phyloP scores from a whole-genome alignment of 2,113 vertebrate species.

The Pimephales promelas region DNA sequence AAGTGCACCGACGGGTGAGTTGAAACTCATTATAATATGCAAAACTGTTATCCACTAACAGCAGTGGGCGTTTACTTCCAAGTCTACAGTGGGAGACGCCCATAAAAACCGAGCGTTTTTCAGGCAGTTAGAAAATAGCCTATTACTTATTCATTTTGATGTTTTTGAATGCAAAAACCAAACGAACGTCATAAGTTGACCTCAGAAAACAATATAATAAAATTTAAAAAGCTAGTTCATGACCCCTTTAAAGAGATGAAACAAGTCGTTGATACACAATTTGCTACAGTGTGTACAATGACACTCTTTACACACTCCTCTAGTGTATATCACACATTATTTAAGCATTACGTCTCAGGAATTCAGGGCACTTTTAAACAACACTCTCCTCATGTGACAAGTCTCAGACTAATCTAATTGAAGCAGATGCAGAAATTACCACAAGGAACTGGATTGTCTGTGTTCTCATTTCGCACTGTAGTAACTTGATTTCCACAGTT shows the following conservation, averaged over 20 bases:
- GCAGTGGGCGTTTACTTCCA: no score
- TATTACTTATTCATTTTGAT: no score
- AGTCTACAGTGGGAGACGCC: no score
- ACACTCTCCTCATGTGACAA: conserved; percentile 23
- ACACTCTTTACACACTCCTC: conserved; percentile 4
- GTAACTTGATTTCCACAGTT: conserved; percentile 17
- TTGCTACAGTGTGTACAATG: conserved; percentile 3
- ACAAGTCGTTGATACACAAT: not conserved
- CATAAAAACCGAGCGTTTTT: no score
- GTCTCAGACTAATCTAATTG: conserved; percentile 44
- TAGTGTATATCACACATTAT: not conserved
- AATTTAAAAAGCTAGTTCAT: no score
- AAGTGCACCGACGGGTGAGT: no score
- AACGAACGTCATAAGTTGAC: no score
- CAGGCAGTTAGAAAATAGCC: no score
- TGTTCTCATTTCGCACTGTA: not conserved
- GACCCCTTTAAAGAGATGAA: not conserved
- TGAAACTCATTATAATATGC: no score
- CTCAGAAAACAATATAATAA: no score
- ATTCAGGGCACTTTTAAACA: conserved; percentile 25
- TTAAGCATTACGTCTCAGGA: conserved; percentile 21
- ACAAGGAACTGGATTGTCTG: not conserved
- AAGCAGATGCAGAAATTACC: conserved; percentile 43
- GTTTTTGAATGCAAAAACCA: no score
- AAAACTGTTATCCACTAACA: no score